Evolutionary conservation across 2,888 invertebrate genomes (phyloP), one percentile per base, ranked within the genome.

Genomic region (Drosophila multiciliata): DNA sequence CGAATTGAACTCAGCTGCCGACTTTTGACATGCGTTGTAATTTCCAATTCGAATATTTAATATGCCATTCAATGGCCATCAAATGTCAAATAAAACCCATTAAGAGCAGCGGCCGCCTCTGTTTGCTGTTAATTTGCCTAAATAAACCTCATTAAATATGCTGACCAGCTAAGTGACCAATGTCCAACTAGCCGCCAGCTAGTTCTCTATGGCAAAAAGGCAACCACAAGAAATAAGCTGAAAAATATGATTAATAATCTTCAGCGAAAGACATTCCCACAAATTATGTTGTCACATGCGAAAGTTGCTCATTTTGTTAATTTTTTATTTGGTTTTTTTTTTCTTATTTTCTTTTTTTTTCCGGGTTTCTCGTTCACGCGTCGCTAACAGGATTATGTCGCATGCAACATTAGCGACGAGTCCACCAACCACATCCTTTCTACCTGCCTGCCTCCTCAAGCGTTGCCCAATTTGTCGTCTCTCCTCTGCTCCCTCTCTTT

Each of bases 241-340:
- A 66, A 57, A 78, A 81, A 75, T 74, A 86, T 90, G 73, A 90
- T 82, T 84, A 90, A 78, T 84, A 74, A 87, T 79, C 72, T 73
- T 55, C 57, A 65, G 63, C 76, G 68, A 62, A 58, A 68, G 64
- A 64, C 78, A 75, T 68, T 61, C 78, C 85, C 87, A 75, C 75
- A 90, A 86, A 86, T 90, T 90, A 86, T 90, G 90, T 90, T 86
- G 90, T 86, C 90, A 89, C 81, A 89, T 89, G 78, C 87, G 65
- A 90, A 74, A 71, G 73, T 74, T 83, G 73, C 72, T 59, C 58
- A 75, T 23, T 23, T 23, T 23, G 1, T 15, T 20, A 20, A 45
- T 20, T 45, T 36, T 36, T 36, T 36, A 0, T 33, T 11, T 36
- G 36, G 15, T 57, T 33, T 23, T 23, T 23, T 23, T 23, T 23